phyloP scores from a whole-genome alignment of 1,140 invertebrate species.

The Bombus pascuorum region DNA sequence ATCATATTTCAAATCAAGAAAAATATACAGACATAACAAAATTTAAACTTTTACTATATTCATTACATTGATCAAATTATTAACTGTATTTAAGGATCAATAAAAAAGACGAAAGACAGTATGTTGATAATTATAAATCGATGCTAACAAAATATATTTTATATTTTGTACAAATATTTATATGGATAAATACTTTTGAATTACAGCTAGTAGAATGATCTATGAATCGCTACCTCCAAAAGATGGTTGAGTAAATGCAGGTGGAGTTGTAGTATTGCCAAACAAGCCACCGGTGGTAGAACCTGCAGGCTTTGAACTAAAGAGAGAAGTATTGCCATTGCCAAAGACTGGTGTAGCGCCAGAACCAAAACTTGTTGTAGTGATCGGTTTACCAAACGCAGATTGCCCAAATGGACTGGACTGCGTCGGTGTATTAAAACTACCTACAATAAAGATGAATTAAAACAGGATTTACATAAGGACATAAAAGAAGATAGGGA shows the following conservation, averaged over 20 bases:
- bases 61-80: not conserved
- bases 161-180: no score
- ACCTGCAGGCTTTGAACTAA: conserved; percentile 84
- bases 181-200: not conserved
- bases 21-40: not conserved
- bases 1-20: not conserved
- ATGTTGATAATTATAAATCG: not conserved
- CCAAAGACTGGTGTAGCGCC: conserved; percentile 81
- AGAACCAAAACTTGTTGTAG: conserved; percentile 80
- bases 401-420: conserved; percentile 82
- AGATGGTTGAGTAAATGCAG: conserved; percentile 82
- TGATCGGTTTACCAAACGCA: conserved; percentile 81
- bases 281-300: conserved; percentile 81
- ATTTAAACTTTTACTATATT: not conserved
- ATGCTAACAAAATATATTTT: not conserved
- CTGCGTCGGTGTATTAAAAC: conserved; percentile 76
- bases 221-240: conserved; percentile 75
- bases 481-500: not conserved
- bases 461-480: conserved; percentile 15
- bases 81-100: not conserved
- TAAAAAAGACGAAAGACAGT: not conserved
- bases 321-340: conserved; percentile 80
- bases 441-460: conserved; percentile 50
- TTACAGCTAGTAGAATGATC: conserved; percentile 8
- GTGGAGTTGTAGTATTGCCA: conserved; percentile 73